Evolutionary conservation across 2,113 vertebrate genomes (phyloP), one percentile per base, ranked within the genome.

Genomic region (Gymnorhina tibicen): DNA sequence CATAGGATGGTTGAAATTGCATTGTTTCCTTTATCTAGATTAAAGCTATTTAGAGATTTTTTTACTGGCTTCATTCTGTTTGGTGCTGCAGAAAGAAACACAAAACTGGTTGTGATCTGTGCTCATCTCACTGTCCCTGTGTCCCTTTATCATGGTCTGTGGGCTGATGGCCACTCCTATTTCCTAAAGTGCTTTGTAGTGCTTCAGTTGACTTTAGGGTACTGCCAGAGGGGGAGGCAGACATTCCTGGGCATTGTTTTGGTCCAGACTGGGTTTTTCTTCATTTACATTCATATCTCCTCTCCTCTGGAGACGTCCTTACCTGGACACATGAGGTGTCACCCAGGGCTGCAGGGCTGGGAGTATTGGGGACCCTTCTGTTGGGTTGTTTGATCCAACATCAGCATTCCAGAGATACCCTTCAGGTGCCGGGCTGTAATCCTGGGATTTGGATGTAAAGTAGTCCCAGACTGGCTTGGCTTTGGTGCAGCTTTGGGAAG

Each of bases 101-200:
- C 13, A 16, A 1, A 14, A 50, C 3, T 6, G 6, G 8, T 9
- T 14, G 10, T 1, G 3, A 4, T 11, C 6, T 49, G 35, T 44
- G 17, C 24, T n/a, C 9, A 2, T 10, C 11, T 68, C 13, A 0
- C 10, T 49, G 70, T 16, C 24, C 35, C 52, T 55, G 0, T 39
- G 0, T 39, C 26, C 50, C 22, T 69, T 18, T 5, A 1, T 35
- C 30, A 7, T 56, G 8, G 15, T 19, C 32, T 77, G 6, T 13
- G 30, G 50, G 42, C 28, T 69, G 1, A 32, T 30, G 75, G 35
- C 23, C 13, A 8, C n/a, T 69, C 11, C 14, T 5, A 10, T 6
- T 89, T 55, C 21, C 21, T 16, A 1, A 6, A 27, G 47, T 60
- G 22, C 12, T 28, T 39, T 49, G 1, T 32, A 28, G 30, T 47